Evolutionary conservation across 2,113 vertebrate genomes (phyloP).

Genomic region (Leucopternis melanops): DNA sequence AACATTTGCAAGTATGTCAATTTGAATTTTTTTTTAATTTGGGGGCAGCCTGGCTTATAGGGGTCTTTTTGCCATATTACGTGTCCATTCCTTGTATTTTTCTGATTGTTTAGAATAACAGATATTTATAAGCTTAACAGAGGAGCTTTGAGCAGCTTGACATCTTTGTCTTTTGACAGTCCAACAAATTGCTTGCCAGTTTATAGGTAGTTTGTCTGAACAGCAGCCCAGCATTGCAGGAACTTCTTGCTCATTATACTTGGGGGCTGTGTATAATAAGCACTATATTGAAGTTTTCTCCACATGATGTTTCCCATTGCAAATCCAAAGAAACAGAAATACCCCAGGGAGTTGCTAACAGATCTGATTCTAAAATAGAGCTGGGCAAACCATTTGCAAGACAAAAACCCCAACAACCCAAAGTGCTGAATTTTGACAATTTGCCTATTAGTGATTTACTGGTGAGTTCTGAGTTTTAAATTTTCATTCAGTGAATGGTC

Average conservation of each 20-base stretch:
- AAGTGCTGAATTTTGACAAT: neutral
- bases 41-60: neutral
- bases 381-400: neutral
- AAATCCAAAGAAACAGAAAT: neutral
- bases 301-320: neutral
- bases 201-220: neutral
- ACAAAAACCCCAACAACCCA: no score
- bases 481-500: neutral
- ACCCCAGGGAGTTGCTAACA: neutral
- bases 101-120: neutral
- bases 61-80: neutral
- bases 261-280: neutral
- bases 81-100: neutral
- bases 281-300: neutral
- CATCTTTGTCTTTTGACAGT: neutral
- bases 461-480: neutral
- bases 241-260: neutral
- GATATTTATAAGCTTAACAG: conserved; percentile 3
- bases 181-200: neutral
- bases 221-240: neutral
- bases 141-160: neutral
- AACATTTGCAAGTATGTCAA: neutral
- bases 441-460: neutral
- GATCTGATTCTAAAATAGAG: neutral
- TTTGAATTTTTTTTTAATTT: neutral